These are phyloP conservation scores for Allolobophora icterica DNA, from an alignment of 2,888 invertebrate species.

Conservation along the genomic window DNA sequence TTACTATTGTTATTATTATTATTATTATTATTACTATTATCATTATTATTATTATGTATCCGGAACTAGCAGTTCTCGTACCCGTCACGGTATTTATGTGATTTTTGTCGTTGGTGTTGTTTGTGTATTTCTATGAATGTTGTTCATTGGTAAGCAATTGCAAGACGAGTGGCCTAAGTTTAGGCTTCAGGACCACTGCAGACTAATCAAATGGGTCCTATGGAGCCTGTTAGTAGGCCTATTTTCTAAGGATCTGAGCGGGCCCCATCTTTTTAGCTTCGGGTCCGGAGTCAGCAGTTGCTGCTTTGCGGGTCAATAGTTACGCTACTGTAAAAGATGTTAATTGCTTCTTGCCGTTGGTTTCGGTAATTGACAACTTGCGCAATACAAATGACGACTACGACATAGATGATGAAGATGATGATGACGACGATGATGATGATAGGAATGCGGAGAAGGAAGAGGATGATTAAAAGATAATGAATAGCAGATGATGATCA, in stretches of 20 bases:
- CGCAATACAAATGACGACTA: not conserved
- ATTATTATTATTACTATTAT: too few species aligned
- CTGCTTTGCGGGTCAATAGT: too few species aligned
- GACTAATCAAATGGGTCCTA: too few species aligned
- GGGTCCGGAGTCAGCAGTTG: too few species aligned
- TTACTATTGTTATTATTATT: too few species aligned
- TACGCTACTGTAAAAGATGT: not conserved
- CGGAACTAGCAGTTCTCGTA: too few species aligned
- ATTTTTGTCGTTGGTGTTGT: not conserved
- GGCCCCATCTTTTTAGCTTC: too few species aligned
- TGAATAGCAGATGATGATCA: slow-evolving; percentile 27
- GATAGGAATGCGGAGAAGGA: not conserved
- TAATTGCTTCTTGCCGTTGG: not conserved
- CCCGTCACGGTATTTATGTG: not conserved
- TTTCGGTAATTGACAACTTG: not conserved
- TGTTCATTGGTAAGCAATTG: not conserved
- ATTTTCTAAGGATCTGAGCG: too few species aligned
- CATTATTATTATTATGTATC: too few species aligned
- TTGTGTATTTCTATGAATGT: not conserved
- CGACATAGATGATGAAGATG: not conserved
- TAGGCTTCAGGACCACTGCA: too few species aligned
- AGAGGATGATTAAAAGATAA: not conserved
- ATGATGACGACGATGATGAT: not conserved
- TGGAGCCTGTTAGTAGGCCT: too few species aligned
- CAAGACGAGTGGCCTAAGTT: too few species aligned